A percentile compares a stretch with the other conserved stretches of the same genome.
These are phyloP conservation scores for Drosophila infuscata DNA, from an alignment of 2,888 invertebrate genomes.

Conservation along the genomic window DNA sequence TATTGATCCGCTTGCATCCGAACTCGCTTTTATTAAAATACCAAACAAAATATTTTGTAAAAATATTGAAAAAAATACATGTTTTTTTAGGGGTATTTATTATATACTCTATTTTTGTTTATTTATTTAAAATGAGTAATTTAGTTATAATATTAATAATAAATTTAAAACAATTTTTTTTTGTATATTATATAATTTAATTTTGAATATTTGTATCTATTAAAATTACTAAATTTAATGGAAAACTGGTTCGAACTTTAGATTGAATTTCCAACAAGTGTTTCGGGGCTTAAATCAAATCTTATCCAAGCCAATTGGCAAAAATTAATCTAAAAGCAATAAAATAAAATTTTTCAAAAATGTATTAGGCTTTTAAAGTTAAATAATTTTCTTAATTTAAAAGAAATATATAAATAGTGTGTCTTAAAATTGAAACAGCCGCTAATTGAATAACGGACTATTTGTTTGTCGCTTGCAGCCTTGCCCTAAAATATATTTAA, in stretches of 20 bases:
- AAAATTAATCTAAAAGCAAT: neutral
- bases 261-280: neutral
- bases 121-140: neutral
- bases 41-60: neutral
- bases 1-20: neutral
- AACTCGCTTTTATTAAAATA: neutral
- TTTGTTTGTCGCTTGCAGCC: neutral
- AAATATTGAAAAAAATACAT: neutral
- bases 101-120: neutral
- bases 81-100: neutral
- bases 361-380: neutral
- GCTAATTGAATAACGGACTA: neutral
- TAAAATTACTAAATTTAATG: neutral
- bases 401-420: neutral
- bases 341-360: neutral
- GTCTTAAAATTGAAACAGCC: neutral
- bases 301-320: neutral
- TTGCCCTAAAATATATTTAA: neutral
- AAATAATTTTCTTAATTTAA: neutral
- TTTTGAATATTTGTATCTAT: neutral
- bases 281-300: neutral
- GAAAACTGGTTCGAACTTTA: neutral
- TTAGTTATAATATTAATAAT: neutral
- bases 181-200: neutral
- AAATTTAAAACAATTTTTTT: neutral